Base-by-base conservation (phyloP, 2,888 invertebrate species). In the Brenthis daphne region DNA sequence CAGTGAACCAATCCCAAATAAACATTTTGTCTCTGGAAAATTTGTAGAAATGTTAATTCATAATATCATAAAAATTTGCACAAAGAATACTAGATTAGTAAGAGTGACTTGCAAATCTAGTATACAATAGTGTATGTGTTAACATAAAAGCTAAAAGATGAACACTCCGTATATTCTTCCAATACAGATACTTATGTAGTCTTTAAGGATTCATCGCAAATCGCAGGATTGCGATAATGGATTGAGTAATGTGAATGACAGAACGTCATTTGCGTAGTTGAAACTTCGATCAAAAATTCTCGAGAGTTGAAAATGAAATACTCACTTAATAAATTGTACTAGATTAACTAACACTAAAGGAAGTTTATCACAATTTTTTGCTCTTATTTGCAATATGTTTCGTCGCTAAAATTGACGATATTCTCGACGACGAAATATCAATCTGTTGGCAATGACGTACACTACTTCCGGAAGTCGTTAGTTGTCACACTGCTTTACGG, bases 1-100 rank as follows among this genome's bases (percentile, higher is more conserved):
- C 97, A 89, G 98, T 97, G 88, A 98, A 96, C 98, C 98, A 98
- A 92, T 98, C 98, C 96, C 97, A 97, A 94, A 98, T 96, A 94
- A 98, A 98, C 98, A 98, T 98, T 88, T 85, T 91, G 86, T 86
- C 87, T 90, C 91, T 92, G 90, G 78, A 92, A 82, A 65, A 65
- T 71, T 72, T 57, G 73, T 76, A 61, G 13, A 53, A 70, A 48
- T 75, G 82, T 83, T 81, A 85, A 74, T 79, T 81, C 69, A 79
- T 65, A 70, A 75, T 75, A 77, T 76, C 75, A 72, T 74, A 76
- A 77, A 74, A 68, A 80, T 79, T 76, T 77, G 83, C 83, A 88
- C 85, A 88, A 87, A 86, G 86, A 85, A 81, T 77, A 66, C 14
- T 75, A 76, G 77, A 60, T 73, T 77, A 81, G 78, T 77, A 81